These are phyloP conservation scores for Steatocranus sp. DNA, from an alignment of 2,797 vertebrate genomes.

Conservation along the genomic window DNA sequence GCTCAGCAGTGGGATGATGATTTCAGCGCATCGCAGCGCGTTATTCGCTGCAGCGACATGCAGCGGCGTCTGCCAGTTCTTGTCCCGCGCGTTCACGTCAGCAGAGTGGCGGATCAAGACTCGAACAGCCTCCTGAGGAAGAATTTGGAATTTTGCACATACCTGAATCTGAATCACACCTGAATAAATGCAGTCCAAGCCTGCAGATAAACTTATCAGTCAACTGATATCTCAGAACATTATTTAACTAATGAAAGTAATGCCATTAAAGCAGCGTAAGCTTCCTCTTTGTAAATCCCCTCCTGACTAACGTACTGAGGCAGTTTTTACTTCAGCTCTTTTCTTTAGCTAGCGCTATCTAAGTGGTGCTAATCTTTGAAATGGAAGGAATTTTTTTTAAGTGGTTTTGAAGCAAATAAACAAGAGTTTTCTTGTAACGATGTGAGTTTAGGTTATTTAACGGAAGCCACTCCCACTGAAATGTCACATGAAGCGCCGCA, in stretches of 20 bases:
- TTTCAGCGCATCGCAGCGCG: constrained; percentile 88
- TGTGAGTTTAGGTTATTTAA: not conserved
- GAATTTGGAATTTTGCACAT: not conserved
- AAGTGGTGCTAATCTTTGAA: not conserved
- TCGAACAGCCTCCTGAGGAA: constrained; percentile 85
- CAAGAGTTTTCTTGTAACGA: not conserved
- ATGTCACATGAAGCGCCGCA: not conserved
- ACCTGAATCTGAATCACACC: not conserved
- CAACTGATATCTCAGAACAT: not conserved
- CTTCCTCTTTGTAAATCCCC: not conserved
- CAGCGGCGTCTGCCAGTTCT: constrained; percentile 97
- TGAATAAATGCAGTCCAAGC: not conserved
- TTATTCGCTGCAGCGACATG: constrained; percentile 93
- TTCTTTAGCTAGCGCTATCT: not conserved
- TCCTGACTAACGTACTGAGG: not conserved
- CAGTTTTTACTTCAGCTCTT: not conserved
- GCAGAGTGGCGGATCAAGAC: constrained; percentile 94
- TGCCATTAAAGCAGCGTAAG: not conserved
- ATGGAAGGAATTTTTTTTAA: not conserved
- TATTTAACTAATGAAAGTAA: not conserved
- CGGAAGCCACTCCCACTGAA: not conserved
- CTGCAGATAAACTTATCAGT: not conserved
- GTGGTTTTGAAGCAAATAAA: not conserved
- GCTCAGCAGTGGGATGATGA: constrained; percentile 90
- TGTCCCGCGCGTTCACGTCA: constrained; percentile 94